phyloP scores from a whole-genome alignment of 2,888 invertebrate genomes.

The Leucoma salicis region DNA sequence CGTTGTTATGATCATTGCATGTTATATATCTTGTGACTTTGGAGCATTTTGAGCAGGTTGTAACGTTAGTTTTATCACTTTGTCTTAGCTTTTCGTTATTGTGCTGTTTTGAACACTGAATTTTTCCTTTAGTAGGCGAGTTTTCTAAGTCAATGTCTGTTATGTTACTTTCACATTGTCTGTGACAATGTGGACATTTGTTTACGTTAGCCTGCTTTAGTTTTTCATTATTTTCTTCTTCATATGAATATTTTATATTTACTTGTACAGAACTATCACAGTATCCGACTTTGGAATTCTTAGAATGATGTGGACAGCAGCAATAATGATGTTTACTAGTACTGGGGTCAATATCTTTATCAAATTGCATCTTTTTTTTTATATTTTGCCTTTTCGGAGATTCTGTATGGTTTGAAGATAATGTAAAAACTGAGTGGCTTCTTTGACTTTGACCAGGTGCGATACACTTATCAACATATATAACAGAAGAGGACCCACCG shows the following conservation, averaged over 20 bases:
- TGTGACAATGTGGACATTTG: slow-evolving; percentile 14
- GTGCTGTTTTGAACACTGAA: background rate
- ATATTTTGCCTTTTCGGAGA: slow-evolving; percentile 45
- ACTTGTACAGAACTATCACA: slow-evolving; percentile 66
- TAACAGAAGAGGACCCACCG: slow-evolving; percentile 50
- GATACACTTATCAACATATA: slow-evolving; percentile 36
- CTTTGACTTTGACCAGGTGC: slow-evolving; percentile 46
- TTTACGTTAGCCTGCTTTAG: slow-evolving; percentile 6
- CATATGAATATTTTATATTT: slow-evolving; percentile 39
- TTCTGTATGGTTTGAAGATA: slow-evolving; percentile 64
- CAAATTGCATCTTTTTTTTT: slow-evolving; percentile 48
- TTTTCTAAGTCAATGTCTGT: background rate
- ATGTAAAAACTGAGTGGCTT: slow-evolving; percentile 72
- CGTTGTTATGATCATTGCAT: background rate
- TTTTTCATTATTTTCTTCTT: slow-evolving; percentile 19
- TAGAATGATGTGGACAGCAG: slow-evolving; percentile 51
- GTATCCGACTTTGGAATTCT: slow-evolving; percentile 42
- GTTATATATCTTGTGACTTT: background rate
- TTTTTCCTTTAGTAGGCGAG: background rate
- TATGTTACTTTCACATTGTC: slow-evolving; percentile 14
- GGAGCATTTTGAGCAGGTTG: slow-evolving; percentile 4
- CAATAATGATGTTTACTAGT: slow-evolving; percentile 53
- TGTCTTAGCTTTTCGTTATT: background rate
- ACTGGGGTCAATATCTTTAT: slow-evolving; percentile 42
- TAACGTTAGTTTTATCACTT: background rate